Evolutionary conservation across 2,113 vertebrate genomes (phyloP), one percentile per base, ranked within the genome.

Genomic region (Tiliqua scincoides): DNA sequence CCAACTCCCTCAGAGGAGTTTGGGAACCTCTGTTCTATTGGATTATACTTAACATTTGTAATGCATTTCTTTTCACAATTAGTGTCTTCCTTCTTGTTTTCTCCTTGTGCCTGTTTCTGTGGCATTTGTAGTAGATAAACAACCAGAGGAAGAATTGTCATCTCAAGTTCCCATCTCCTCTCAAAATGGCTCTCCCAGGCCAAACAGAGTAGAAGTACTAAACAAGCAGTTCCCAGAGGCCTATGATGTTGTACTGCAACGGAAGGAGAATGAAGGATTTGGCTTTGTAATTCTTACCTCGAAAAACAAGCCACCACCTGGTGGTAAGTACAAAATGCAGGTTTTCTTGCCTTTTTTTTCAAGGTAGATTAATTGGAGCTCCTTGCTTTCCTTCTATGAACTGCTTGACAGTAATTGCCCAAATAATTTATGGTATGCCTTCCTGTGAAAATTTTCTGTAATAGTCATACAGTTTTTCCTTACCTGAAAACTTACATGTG

Each of bases 211-310:
- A 0, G 97, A 98, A 15, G 83, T 86, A 21, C 88, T 93, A 0
- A 87, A 40, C 43, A 94, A 93, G 5, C 91, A 93, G 0, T 77
- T 80, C 17, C 87, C 94, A 0, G 98, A 99, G 87, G 93, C 96
- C 80, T 99, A 98, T 0, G 98, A 99, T 2, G 95, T 99, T 71
- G 93, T 96, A n/a, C 95, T 99, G 89, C 98, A 99, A 81, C 95
- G 98, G 71, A 98, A 96, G 88, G 99, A 99, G 93, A 98, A 97
- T 0, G 98, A 99, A 92, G 99, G 99, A 9, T 99, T 99, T 76
- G 99, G 99, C 43, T 99, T 99, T 0, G 98, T 99, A 91, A 99
- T 99, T 93, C 98, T 99, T 87, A 99, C 99, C 20, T 99, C 99
- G 1, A 99, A 99, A 95, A 99, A 94, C 96, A 99, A 98, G 90